These are phyloP conservation scores for Todiramphus saurophagus DNA, from an alignment of 2,113 vertebrate genomes.

Conservation along the genomic window DNA sequence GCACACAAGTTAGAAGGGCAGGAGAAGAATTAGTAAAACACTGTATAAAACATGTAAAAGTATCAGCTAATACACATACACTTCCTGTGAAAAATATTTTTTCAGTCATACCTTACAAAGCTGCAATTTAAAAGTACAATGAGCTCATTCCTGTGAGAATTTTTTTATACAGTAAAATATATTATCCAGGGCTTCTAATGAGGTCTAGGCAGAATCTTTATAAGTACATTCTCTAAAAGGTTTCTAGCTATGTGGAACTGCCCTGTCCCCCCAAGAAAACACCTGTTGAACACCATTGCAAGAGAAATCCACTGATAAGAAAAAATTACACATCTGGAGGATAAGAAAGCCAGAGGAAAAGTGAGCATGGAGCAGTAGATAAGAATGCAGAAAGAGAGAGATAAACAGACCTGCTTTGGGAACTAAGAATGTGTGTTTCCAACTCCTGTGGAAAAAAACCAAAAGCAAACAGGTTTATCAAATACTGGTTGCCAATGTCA, in stretches of 20 bases:
- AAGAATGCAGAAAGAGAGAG: not conserved
- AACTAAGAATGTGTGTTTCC: not conserved
- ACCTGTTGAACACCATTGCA: not conserved
- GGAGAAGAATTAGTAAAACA: not conserved
- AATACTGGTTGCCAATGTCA: not conserved
- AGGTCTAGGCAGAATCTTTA: not conserved
- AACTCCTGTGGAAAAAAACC: not conserved
- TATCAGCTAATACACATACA: not conserved
- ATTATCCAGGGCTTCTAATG: not conserved
- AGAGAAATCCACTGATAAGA: not conserved
- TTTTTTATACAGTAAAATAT: not conserved
- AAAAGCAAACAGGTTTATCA: not conserved
- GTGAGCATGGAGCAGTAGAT: not conserved
- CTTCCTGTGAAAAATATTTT: not conserved
- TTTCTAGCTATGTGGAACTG: not conserved
- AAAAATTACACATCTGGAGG: not conserved
- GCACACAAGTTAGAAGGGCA: not conserved
- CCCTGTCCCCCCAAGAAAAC: accelerated
- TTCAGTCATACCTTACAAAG: not conserved
- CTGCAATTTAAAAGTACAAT: not conserved
- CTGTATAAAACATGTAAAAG: not conserved
- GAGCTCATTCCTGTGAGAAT: not conserved
- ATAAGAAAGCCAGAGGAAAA: not conserved
- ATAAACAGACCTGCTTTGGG: not conserved
- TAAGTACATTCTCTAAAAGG: not conserved